Base-by-base conservation (phyloP, 2,888 invertebrate genomes). In the Drosophila picticornis region DNA sequence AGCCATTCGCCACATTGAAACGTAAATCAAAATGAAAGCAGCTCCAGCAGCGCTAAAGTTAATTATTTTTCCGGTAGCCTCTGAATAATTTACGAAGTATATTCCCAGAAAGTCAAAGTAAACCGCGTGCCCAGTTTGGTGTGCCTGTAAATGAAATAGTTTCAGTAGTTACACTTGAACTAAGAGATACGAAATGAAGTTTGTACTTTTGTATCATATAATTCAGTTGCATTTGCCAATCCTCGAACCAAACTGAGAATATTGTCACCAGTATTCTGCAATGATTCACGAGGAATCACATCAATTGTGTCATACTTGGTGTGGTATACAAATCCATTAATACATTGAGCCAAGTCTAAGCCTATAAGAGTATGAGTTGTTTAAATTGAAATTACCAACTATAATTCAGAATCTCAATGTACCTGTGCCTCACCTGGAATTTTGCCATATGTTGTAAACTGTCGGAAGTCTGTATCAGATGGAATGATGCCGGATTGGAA, bases 311-410 rank as follows among this genome's bases (percentile, higher is more conserved):
- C 97, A 92, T 95, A 95, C 55, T 95, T 94, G 0, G 97, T 97
- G 92, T 97, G 97, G 92, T 97, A 97, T 29, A 96, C 95, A 89
- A 95, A 95, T 0, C 96, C 97, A 93, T 96, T 96, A 58, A 95
- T 94, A 6, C 94, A 93, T 90, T 96, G 96, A 0, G 96, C 97
- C 83, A 97, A 94, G 92, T 97, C 97, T 38, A 97, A 91, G 19
- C 97, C 97, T 83, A 95, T 0, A 5, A 19, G 0, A 6, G 4
- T 0, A 46, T 25, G 4, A 46, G 22, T 22, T 4, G 7, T 25
- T 46, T 25, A 2, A 13, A 46, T 46, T 46, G 13, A 7, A 46
- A 22, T 22, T 22, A 11, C 11, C 11, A 11, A 5, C 22, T 22
- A 2, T 11, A 43, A 11, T 22, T 43, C 22, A 43, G 7, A n/a